phyloP scores from a whole-genome alignment of 1,140 invertebrate species.

The Papilio aristodemus region DNA sequence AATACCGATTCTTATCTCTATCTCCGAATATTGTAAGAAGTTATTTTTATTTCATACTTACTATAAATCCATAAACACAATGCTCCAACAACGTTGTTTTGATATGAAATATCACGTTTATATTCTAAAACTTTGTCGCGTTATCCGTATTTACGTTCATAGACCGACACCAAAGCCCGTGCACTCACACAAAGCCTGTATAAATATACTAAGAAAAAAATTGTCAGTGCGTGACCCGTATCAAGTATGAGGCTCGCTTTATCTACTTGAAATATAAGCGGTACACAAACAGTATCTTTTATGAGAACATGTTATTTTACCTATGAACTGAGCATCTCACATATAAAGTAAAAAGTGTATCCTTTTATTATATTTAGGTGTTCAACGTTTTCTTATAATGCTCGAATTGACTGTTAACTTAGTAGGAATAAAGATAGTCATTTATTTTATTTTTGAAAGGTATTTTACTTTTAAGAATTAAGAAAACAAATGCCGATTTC shows the following conservation, averaged over 20 bases:
- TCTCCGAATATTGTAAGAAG: too few species aligned
- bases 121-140: slow-evolving; percentile 26
- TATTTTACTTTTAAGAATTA: slow-evolving; percentile 21
- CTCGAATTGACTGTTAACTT: background rate
- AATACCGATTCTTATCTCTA: too few species aligned
- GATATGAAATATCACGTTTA: background rate
- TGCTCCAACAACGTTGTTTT: background rate
- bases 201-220: slow-evolving; percentile 44
- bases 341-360: slow-evolving; percentile 2
- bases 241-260: slow-evolving; percentile 49
- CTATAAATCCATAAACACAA: background rate
- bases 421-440: background rate
- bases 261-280: slow-evolving; percentile 47
- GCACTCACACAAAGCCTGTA: slow-evolving; percentile 42
- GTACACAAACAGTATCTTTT: slow-evolving; percentile 45
- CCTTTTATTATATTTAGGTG: background rate
- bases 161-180: slow-evolving; percentile 21
- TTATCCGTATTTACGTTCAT: slow-evolving; percentile 30
- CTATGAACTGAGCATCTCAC: slow-evolving; percentile 36
- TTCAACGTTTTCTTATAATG: background rate
- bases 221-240: slow-evolving; percentile 50
- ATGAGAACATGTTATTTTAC: slow-evolving; percentile 39
- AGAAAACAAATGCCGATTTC: background rate
- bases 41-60: too few species aligned
- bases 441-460: background rate